Evolutionary conservation across 2,113 vertebrate genomes (phyloP).

Genomic region (Corythaeola cristata): DNA sequence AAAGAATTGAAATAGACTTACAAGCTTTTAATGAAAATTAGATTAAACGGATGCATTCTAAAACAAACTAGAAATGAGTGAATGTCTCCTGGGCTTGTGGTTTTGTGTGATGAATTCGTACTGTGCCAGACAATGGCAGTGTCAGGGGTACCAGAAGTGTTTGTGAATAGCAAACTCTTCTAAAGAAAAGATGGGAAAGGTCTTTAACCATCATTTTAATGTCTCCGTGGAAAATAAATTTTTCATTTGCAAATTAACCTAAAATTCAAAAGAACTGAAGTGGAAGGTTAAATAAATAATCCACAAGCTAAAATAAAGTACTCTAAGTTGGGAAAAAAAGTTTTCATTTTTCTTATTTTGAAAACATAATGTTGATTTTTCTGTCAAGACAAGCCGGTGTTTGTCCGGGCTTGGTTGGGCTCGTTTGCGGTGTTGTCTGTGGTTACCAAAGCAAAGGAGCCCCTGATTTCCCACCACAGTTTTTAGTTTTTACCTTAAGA

Average conservation of each 20-base stretch:
- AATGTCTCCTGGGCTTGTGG: not conserved
- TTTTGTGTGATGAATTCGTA: not conserved
- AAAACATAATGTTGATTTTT: not conserved
- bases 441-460: not conserved
- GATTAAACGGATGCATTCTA: slow-evolving; percentile 3
- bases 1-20: slow-evolving; percentile 24
- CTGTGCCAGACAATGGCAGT: not conserved
- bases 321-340: not conserved
- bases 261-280: not conserved
- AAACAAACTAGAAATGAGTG: not conserved
- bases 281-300: not conserved
- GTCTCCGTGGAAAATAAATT: not conserved
- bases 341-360: not conserved
- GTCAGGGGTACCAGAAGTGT: not conserved
- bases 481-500: not conserved
- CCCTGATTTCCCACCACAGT: not conserved
- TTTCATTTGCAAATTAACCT: slow-evolving; percentile 24
- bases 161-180: not conserved
- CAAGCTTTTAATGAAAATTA: slow-evolving; percentile 24
- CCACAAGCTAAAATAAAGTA: not conserved
- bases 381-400: not conserved
- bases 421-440: too few species aligned
- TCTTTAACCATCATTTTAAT: not conserved
- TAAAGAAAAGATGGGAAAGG: not conserved
- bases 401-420: not conserved